These are phyloP conservation scores for Myiozetetes cayanensis DNA, from an alignment of 2,113 vertebrate genomes.

Conservation along the genomic window DNA sequence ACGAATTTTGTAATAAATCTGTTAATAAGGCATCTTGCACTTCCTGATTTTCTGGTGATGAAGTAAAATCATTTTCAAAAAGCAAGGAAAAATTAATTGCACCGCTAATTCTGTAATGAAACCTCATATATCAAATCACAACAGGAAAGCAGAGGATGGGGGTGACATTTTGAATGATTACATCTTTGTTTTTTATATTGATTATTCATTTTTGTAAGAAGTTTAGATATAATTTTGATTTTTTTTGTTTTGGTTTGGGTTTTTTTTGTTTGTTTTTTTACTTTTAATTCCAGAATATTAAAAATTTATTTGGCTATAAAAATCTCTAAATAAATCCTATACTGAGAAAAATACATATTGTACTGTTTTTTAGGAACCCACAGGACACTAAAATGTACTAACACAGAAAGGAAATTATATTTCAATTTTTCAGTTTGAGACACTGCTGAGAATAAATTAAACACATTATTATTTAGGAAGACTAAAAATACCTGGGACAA, in stretches of 20 bases:
- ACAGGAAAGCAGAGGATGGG: not conserved
- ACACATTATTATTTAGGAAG: not conserved
- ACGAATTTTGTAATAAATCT: not conserved
- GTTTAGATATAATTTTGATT: not conserved
- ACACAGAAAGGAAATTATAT: not conserved
- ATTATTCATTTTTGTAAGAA: not conserved
- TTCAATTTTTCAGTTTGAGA: not conserved
- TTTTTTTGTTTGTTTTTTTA: not conserved
- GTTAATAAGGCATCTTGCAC: not conserved
- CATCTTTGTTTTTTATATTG: not conserved
- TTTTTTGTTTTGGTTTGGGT: too few species aligned
- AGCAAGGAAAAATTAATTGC: not conserved
- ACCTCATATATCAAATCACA: not conserved
- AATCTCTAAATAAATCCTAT: not conserved
- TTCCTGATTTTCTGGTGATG: not conserved
- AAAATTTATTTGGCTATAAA: not conserved
- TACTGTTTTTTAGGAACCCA: not conserved
- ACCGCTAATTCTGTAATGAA: not conserved
- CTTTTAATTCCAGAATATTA: not conserved
- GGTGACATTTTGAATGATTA: not conserved
- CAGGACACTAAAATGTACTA: not conserved
- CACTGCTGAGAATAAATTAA: not conserved
- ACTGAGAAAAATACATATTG: not conserved
- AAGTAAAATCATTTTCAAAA: conserved; percentile 11
- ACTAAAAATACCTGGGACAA: not conserved